A percentile compares a stretch with the other conserved stretches of the same genome.
These are phyloP conservation scores for Peromyscus eremicus DNA, from an alignment of 2,797 vertebrate genomes.

Conservation along the genomic window DNA sequence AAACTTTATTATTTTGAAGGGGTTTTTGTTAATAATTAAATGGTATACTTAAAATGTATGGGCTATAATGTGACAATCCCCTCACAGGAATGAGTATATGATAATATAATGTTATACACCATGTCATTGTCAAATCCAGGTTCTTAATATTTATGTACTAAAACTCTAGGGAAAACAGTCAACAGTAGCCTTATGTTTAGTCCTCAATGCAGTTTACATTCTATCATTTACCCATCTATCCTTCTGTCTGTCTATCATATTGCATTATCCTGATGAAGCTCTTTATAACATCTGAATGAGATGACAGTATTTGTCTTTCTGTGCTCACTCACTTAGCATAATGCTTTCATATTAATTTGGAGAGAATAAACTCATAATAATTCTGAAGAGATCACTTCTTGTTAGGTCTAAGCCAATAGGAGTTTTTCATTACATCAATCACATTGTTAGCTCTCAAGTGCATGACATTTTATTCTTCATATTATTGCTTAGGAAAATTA, in stretches of 20 bases:
- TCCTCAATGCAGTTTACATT: not conserved
- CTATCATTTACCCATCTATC: not conserved
- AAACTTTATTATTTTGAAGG: not conserved
- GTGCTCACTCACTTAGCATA: not conserved
- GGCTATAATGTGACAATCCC: not conserved
- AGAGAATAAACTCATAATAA: not conserved
- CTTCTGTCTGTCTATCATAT: accelerated
- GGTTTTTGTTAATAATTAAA: not conserved
- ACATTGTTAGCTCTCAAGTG: conserved; percentile 34
- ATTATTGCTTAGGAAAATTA: conserved; percentile 48
- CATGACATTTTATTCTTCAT: conserved; percentile 66
- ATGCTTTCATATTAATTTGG: not conserved
- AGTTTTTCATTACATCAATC: conserved; percentile 47
- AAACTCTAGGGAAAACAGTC: not conserved
- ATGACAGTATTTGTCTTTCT: not conserved
- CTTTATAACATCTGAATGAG: not conserved
- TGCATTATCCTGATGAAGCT: not conserved
- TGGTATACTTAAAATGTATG: not conserved
- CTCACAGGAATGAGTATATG: not conserved
- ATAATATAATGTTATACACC: not conserved
- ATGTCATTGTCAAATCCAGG: not conserved
- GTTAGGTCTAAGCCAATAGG: not conserved
- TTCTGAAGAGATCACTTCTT: not conserved
- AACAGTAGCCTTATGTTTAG: not conserved
- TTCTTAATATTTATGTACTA: not conserved